Base-by-base conservation (phyloP, 1,140 invertebrate species). In the Bombus soroeensis region DNA sequence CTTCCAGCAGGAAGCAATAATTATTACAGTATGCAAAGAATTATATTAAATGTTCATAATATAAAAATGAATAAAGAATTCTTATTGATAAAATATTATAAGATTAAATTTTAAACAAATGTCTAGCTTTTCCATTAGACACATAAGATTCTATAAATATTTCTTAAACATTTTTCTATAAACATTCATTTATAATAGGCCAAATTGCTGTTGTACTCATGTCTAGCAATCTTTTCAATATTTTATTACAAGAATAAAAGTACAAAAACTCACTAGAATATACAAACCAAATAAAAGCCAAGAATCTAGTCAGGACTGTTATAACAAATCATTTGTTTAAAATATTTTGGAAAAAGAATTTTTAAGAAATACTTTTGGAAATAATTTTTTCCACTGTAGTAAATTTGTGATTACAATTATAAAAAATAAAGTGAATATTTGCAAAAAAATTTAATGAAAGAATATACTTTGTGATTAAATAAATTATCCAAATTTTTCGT, bases 381-480 rank as follows among this genome's bases (percentile, higher is more conserved):
- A 66, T 18, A 34, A 2, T 32, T 41, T 12, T 9, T 43, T 64
- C 72, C 8, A 8, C 18, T 22, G 6, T 53, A 53, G 6, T 70
- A 34, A 39, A 66, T 39, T 75, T 71, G 32, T 37, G 71, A n/a
- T n/a, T 74, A 76, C 41, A 87, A 15, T 43, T 57, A 73, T 72
- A 87, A 77, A 83, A 83, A 81, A 86, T 68, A 34, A 86, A n/a
- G 34, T 79, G 47, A 64, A 74, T 66, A 81, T 22, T 76, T 83
- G 68, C n/a, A 88, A 90, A 90, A 78, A 82, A 86, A 64, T 77
- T 90, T 82, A 73, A 74, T 72, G 80, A 86, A 89, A 90, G 76
- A 81, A 81, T 81, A 86, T 90, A 78, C 72, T 90, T 90, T 83
- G 87, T 22, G 32, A 82, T 73, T 75, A 85, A 89, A 90, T 89